phyloP scores from a whole-genome alignment of 2,113 vertebrate species.

The Pseudonaja textilis region DNA sequence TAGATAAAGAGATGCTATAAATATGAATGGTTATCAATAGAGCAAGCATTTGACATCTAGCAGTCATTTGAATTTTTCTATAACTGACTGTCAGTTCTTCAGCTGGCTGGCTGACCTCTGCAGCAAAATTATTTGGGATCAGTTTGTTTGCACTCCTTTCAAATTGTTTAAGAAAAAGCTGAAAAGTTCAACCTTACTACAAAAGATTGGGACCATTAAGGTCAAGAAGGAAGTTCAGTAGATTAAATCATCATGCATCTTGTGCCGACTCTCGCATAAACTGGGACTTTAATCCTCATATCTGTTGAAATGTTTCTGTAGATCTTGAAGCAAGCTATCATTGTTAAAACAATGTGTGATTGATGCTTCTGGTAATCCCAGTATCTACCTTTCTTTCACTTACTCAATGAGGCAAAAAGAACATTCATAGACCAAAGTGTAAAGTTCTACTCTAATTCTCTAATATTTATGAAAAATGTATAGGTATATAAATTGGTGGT shows the following conservation, averaged over 20 bases:
- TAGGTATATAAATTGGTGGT: background rate
- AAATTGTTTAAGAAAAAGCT: background rate
- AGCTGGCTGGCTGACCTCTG: background rate
- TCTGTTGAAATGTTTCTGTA: constrained; percentile 9
- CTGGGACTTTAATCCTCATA: background rate
- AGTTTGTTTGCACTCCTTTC: background rate
- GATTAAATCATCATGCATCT: background rate
- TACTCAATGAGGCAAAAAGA: constrained; percentile 1
- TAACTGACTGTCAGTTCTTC: background rate
- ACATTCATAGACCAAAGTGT: background rate
- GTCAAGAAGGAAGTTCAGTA: background rate
- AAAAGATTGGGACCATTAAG: background rate
- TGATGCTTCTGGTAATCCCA: constrained; percentile 22
- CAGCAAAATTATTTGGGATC: background rate
- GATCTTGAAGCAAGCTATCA: background rate
- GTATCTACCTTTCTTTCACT: background rate
- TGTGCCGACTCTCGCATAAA: background rate
- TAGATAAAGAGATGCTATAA: background rate
- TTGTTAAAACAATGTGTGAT: background rate
- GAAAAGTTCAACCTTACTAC: background rate
- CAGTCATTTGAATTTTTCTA: background rate
- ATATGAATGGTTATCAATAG: background rate
- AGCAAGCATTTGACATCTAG: background rate
- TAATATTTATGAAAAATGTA: background rate
- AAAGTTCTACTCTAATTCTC: background rate